Evolutionary conservation across 2,888 invertebrate species (phyloP).

Genomic region (Pteria penguin): DNA sequence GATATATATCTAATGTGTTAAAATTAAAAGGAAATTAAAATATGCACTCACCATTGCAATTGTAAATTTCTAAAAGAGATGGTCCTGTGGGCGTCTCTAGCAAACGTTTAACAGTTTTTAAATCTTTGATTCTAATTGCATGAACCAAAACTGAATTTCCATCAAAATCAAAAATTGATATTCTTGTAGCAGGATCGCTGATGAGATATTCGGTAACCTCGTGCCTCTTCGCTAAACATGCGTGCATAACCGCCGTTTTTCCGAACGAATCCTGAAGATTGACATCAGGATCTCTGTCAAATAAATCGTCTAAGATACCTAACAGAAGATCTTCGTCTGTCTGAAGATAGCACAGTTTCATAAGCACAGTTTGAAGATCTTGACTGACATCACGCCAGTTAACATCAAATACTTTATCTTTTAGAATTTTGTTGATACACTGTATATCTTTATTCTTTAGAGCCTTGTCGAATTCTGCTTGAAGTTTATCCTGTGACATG

Average conservation of each 20-base stretch:
- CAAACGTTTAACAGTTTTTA: slow-evolving; percentile 55
- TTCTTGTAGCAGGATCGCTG: slow-evolving; percentile 52
- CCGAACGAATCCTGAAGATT: slow-evolving; percentile 66
- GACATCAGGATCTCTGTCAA: slow-evolving; percentile 56
- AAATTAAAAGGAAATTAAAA: too few species aligned
- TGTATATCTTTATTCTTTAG: slow-evolving; percentile 47
- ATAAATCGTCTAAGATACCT: slow-evolving; percentile 50
- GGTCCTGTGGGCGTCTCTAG: slow-evolving; percentile 52
- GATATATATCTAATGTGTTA: too few species aligned
- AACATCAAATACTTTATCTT: slow-evolving; percentile 56
- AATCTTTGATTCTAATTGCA: slow-evolving; percentile 59
- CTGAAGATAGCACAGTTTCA: slow-evolving; percentile 66
- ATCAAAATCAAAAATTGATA: slow-evolving; percentile 62
- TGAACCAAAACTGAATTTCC: slow-evolving; percentile 67
- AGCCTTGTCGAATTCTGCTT: slow-evolving; percentile 30
- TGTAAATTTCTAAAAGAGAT: slow-evolving; percentile 44
- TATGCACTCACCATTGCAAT: slow-evolving; percentile 53
- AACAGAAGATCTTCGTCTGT: slow-evolving; percentile 44
- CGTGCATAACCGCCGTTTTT: slow-evolving; percentile 68
- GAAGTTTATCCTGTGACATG: slow-evolving; percentile 17
- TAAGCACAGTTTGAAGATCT: slow-evolving; percentile 66
- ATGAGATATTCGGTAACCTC: slow-evolving; percentile 57
- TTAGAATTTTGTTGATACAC: slow-evolving; percentile 45
- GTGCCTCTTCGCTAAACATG: slow-evolving; percentile 63
- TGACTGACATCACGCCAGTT: slow-evolving; percentile 65